Conservation (phyloP, 2,888 invertebrate species). For the Andrena dorsata region DNA sequence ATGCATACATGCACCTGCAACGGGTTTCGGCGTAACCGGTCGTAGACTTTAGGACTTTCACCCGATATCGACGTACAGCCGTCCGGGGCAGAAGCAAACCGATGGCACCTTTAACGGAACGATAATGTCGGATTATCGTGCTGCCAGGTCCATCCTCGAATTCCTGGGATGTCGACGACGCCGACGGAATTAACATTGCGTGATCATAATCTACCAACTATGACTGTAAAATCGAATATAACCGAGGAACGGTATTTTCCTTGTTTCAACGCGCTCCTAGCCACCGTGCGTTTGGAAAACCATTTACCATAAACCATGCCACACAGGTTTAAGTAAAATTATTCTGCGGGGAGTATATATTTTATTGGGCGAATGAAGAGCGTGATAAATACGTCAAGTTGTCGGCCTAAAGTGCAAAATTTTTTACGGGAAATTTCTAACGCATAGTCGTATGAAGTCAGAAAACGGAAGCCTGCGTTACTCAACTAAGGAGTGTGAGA, state of each 20-base stretch:
- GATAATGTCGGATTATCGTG: constrained; percentile 47
- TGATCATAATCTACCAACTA: not conserved
- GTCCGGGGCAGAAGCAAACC: constrained; percentile 52
- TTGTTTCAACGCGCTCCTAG: no score
- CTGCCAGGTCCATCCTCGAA: constrained; percentile 20
- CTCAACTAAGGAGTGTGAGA: no score
- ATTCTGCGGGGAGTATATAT: no score
- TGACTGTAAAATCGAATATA: not conserved
- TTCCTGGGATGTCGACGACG: constrained; percentile 25
- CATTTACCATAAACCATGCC: no score
- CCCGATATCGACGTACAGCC: constrained; percentile 62
- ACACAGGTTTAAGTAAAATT: no score
- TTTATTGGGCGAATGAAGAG: no score
- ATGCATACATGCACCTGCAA: constrained; percentile 70
- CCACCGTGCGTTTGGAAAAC: no score
- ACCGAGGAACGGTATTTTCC: not conserved
- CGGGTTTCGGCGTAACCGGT: constrained; percentile 72
- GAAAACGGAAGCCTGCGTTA: no score
- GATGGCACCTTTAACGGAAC: constrained; percentile 49
- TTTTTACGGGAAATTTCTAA: no score
- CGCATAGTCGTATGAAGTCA: no score
- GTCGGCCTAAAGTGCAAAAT: no score
- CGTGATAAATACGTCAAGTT: no score
- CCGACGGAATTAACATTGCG: constrained; percentile 25
- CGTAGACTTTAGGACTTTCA: constrained; percentile 72